Percentiles rank a stretch among this genome's conserved stretches.
These are phyloP conservation scores for Carlito syrichta DNA, from an alignment of 2,113 vertebrate species.

Conservation along the genomic window DNA sequence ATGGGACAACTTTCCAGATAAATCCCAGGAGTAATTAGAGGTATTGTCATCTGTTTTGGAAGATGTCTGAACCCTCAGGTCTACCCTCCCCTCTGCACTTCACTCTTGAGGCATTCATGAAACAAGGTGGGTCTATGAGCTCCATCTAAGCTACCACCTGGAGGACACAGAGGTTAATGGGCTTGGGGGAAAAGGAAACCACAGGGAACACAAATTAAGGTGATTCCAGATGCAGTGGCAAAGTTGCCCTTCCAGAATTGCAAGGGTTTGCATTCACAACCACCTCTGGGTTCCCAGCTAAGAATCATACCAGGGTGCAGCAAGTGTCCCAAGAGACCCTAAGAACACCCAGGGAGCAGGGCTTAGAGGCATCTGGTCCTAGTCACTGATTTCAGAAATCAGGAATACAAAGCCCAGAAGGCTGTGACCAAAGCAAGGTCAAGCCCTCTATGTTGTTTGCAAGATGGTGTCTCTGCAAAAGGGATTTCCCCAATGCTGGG, in stretches of 20 bases:
- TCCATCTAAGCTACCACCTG: neutral
- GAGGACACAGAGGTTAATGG: neutral
- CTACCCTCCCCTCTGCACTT: too few species aligned
- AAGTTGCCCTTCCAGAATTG: neutral
- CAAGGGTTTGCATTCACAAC: neutral
- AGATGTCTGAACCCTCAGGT: rapidly evolving
- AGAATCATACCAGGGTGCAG: neutral
- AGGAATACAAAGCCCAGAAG: neutral
- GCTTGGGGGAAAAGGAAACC: neutral
- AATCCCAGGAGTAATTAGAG: neutral
- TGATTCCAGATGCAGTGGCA: neutral
- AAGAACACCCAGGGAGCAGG: too few species aligned
- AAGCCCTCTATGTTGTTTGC: rapidly evolving
- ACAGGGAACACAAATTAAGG: rapidly evolving
- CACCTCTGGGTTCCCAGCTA: neutral
- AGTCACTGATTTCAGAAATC: neutral
- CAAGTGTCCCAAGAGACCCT: neutral
- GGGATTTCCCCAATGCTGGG: rapidly evolving
- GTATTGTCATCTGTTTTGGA: neutral
- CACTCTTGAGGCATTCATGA: neutral
- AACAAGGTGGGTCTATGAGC: neutral
- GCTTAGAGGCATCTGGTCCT: neutral
- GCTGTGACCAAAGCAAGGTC: neutral
- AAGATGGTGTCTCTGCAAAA: rapidly evolving
- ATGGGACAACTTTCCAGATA: neutral